phyloP scores from a whole-genome alignment of 2,113 vertebrate genomes.

The Rhinolophus sinicus region DNA sequence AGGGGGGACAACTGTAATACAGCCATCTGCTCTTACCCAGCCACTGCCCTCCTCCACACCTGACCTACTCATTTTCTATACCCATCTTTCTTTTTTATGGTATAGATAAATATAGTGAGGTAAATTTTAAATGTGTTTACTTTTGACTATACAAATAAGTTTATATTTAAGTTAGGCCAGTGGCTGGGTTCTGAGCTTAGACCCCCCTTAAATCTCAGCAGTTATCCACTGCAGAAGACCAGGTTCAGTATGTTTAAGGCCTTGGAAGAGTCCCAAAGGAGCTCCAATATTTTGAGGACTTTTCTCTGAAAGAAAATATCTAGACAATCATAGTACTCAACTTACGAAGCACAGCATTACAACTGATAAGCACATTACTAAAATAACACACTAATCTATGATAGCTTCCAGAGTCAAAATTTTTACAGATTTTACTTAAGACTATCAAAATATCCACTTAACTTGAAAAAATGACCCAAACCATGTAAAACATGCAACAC shows the following conservation, averaged over 20 bases:
- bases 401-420: neutral
- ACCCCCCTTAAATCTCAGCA: constrained; percentile 21
- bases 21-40: neutral
- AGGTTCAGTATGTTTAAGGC: neutral
- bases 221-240: constrained; percentile 12
- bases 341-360: constrained; percentile 20
- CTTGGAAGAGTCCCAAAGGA: constrained; percentile 29
- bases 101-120: constrained; percentile 20
- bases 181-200: neutral
- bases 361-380: neutral
- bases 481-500: neutral
- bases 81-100: neutral
- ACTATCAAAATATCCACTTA: constrained; percentile 47
- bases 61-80: constrained; percentile 16
- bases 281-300: constrained; percentile 18
- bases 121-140: constrained; percentile 47
- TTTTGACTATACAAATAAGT: constrained; percentile 31
- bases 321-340: constrained; percentile 20
- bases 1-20: neutral
- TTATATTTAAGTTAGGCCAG: constrained; percentile 47
- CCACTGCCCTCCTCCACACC: neutral
- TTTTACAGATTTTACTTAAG: constrained; percentile 51
- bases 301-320: constrained; percentile 50
- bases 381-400: neutral
- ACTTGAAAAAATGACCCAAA: constrained; percentile 24